phyloP scores from a whole-genome alignment of 2,113 vertebrate species.

The Gracilinanus agilis region DNA sequence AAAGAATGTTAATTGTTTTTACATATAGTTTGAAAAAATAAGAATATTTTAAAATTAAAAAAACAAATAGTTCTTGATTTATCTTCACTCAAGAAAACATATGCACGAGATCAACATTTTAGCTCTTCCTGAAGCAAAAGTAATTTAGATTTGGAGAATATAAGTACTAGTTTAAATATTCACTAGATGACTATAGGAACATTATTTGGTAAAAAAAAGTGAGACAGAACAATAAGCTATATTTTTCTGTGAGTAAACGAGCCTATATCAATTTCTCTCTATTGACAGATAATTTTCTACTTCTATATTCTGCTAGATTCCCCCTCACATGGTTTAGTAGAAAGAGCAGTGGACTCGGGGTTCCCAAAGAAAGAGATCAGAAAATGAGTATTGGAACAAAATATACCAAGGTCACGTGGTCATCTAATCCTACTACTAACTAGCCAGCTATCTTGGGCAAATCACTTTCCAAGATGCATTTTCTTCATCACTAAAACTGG shows the following conservation, averaged over 20 bases:
- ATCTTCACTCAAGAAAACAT: background rate
- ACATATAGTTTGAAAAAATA: too few species aligned
- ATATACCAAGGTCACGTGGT: background rate
- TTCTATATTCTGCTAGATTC: background rate
- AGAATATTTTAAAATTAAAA: too few species aligned
- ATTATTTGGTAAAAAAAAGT: background rate
- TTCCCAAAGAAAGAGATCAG: background rate
- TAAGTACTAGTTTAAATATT: background rate
- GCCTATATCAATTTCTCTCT: background rate
- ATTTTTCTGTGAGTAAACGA: background rate
- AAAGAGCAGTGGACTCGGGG: background rate
- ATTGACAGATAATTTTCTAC: background rate
- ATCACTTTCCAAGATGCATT: background rate
- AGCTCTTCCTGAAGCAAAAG: background rate
- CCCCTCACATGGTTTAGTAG: background rate
- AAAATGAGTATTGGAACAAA: background rate
- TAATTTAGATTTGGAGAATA: background rate
- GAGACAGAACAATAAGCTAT: background rate
- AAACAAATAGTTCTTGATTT: background rate
- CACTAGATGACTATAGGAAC: background rate
- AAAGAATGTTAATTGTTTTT: too few species aligned
- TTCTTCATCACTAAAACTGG: background rate
- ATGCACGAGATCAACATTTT: background rate
- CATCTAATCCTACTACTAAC: rapidly evolving
- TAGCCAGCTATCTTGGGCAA: background rate